Percentiles rank a stretch among this genome's conserved stretches.
Conservation (phyloP, 2,888 invertebrate genomes). For the Netelia virgata region DNA sequence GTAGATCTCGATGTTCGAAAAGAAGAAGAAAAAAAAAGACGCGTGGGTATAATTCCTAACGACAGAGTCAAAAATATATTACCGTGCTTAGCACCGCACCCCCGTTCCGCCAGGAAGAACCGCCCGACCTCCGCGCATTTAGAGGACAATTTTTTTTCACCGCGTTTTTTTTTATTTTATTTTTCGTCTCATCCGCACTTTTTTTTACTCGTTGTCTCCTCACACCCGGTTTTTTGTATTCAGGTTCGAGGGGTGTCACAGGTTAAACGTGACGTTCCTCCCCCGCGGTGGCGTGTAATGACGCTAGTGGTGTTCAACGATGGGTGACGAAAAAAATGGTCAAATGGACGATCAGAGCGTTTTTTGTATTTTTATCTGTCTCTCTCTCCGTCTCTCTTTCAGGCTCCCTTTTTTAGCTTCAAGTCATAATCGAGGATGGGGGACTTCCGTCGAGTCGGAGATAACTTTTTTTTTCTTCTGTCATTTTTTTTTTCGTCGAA, state of each 20-base stretch:
- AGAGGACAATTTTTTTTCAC: conserved; percentile 43
- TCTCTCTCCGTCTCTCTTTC: neutral
- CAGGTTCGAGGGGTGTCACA: conserved; percentile 34
- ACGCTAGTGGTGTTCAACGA: conserved; percentile 61
- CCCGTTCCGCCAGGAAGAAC: conserved; percentile 42
- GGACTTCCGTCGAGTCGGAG: conserved; percentile 51
- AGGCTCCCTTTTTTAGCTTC: conserved; percentile 7
- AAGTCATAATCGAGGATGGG: conserved; percentile 65
- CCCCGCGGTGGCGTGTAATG: conserved; percentile 61
- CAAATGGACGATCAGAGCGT: conserved; percentile 39
- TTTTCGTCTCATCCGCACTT: conserved; percentile 11
- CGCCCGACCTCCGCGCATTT: neutral
- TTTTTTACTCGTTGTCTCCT: neutral
- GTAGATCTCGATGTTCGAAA: conserved; percentile 24
- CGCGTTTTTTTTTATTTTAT: conserved; percentile 44
- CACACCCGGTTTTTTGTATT: too few species aligned
- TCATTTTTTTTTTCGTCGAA: conserved; percentile 51
- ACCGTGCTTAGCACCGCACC: neutral
- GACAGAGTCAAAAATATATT: conserved; percentile 33
- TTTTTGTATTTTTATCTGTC: conserved; percentile 39
- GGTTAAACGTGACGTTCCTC: conserved; percentile 50
- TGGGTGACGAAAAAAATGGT: conserved; percentile 65
- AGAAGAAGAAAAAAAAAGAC: conserved; percentile 26
- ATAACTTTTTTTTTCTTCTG: conserved; percentile 61
- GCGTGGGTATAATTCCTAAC: conserved; percentile 27